Percentiles rank a stretch among this genome's conserved stretches.
Conservation (phyloP, 2,888 invertebrate species). For the Asteroscopus sphinx region DNA sequence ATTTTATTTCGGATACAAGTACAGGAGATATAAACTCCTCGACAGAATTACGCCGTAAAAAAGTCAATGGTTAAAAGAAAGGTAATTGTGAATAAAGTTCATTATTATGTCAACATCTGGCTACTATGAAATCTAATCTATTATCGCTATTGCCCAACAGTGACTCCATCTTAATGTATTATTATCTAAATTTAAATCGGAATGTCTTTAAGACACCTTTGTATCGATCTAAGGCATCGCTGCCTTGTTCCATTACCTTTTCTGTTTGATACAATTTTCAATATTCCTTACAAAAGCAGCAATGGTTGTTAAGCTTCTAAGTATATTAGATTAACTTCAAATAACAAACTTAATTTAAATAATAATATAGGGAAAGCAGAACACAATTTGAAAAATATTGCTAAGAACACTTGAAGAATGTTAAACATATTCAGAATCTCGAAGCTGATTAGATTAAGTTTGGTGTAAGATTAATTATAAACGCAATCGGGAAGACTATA, state of each 20-base stretch:
- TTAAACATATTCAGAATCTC: slow-evolving; percentile 28
- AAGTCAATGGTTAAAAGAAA: slow-evolving; percentile 51
- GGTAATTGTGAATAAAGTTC: slow-evolving; percentile 58
- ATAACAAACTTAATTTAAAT: slow-evolving; percentile 54
- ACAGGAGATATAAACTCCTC: slow-evolving; percentile 58
- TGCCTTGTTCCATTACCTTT: slow-evolving; percentile 18
- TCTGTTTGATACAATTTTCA: background rate
- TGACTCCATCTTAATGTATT: slow-evolving; percentile 57
- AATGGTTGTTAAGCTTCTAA: slow-evolving; percentile 17
- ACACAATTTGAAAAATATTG: slow-evolving; percentile 42
- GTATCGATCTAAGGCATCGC: slow-evolving; percentile 51
- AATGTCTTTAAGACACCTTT: slow-evolving; percentile 61
- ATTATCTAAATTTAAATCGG: slow-evolving; percentile 64
- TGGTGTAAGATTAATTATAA: slow-evolving; percentile 48
- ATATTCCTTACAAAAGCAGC: slow-evolving; percentile 2
- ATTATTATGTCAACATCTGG: slow-evolving; percentile 63
- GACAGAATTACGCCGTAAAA: slow-evolving; percentile 63
- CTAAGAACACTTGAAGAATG: slow-evolving; percentile 24
- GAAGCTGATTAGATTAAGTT: slow-evolving; percentile 37
- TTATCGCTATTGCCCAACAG: slow-evolving; percentile 53
- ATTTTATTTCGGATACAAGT: slow-evolving; percentile 5
- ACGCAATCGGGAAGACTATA: slow-evolving; percentile 19
- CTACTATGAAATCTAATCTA: slow-evolving; percentile 62
- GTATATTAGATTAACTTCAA: slow-evolving; percentile 19
- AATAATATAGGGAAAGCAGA: slow-evolving; percentile 51